phyloP scores from a whole-genome alignment of 2,113 vertebrate species.

The Oreochromis tanganicae region DNA sequence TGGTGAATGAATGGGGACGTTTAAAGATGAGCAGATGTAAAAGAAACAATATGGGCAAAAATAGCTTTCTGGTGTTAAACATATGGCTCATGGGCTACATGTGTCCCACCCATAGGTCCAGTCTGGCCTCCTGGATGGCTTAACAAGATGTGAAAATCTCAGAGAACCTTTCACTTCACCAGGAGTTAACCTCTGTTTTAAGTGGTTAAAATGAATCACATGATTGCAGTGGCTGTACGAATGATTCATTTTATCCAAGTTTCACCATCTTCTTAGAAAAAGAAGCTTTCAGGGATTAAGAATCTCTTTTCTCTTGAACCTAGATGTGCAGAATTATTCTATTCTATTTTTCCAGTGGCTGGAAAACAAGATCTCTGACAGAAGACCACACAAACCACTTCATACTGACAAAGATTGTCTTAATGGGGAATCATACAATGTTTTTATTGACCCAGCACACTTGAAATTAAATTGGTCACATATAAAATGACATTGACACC shows the following conservation, averaged over 20 bases:
- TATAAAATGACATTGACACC: not conserved
- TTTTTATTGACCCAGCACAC: not conserved
- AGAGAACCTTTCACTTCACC: not conserved
- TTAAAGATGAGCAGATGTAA: not conserved
- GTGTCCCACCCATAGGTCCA: not conserved
- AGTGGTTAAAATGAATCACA: not conserved
- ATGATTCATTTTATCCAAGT: not conserved
- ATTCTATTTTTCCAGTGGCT: not conserved
- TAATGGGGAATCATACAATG: not conserved
- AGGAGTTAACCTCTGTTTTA: not conserved
- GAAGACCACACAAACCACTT: not conserved
- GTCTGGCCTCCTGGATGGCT: not conserved
- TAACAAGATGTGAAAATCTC: not conserved
- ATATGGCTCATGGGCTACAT: not conserved
- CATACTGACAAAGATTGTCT: not conserved
- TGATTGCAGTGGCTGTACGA: not conserved
- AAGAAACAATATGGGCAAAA: not conserved
- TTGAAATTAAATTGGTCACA: not conserved
- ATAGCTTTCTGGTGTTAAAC: not conserved
- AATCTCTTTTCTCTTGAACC: not conserved
- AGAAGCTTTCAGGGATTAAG: not conserved
- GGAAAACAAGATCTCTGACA: not conserved
- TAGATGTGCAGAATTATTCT: rapidly evolving
- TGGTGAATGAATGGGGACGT: rapidly evolving
- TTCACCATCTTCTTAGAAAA: not conserved